These are phyloP conservation scores for Panonychus citri DNA, from an alignment of 1,140 invertebrate genomes.

Conservation along the genomic window DNA sequence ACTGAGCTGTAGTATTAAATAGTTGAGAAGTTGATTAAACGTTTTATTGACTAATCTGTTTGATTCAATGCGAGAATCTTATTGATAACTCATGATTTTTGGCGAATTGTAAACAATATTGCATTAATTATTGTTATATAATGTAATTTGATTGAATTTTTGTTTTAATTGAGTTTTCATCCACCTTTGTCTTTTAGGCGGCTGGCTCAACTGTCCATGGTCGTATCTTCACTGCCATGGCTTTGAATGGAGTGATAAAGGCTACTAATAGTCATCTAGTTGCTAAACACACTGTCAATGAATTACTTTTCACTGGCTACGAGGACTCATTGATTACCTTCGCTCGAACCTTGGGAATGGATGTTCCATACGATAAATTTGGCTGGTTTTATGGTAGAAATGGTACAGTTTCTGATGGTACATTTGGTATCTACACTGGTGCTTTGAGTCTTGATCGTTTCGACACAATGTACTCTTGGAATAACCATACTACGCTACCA, in stretches of 20 bases:
- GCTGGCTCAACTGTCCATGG: neutral
- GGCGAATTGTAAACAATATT: too few species aligned
- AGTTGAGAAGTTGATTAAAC: too few species aligned
- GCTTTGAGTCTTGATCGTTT: slow-evolving; percentile 15
- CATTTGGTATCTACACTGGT: slow-evolving; percentile 21
- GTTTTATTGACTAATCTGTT: too few species aligned
- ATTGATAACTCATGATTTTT: too few species aligned
- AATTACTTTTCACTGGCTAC: slow-evolving; percentile 18
- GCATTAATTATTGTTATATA: too few species aligned
- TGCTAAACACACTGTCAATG: slow-evolving; percentile 7
- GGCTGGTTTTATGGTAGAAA: slow-evolving; percentile 16
- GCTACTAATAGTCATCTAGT: neutral
- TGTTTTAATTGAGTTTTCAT: too few species aligned
- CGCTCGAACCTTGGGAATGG: slow-evolving; percentile 3
- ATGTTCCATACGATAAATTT: slow-evolving; percentile 12
- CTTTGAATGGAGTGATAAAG: neutral
- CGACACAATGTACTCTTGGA: slow-evolving; percentile 22
- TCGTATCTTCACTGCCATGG: slow-evolving; percentile 5
- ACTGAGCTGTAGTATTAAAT: too few species aligned
- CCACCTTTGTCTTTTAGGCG: too few species aligned
- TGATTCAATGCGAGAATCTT: too few species aligned
- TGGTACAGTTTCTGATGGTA: slow-evolving; percentile 16
- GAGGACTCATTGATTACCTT: slow-evolving; percentile 13
- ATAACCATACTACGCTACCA: slow-evolving; percentile 15
- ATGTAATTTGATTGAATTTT: too few species aligned